Evolutionary conservation across 2,888 invertebrate species (phyloP).

Genomic region (Acronicta leporina): DNA sequence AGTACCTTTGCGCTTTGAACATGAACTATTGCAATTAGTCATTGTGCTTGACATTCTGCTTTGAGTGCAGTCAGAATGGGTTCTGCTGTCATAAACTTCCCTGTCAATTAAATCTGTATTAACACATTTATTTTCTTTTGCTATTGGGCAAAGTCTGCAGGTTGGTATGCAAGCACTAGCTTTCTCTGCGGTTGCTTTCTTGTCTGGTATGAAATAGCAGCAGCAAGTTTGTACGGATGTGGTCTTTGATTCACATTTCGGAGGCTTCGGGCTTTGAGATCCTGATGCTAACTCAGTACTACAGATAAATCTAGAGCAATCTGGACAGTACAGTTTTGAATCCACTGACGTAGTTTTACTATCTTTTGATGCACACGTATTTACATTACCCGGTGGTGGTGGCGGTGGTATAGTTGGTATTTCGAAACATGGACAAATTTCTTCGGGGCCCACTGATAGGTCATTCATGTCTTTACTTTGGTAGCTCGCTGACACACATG

Average conservation of each 20-base stretch:
- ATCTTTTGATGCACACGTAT: neutral
- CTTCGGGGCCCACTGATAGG: slow-evolving; percentile 1
- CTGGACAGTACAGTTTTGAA: neutral
- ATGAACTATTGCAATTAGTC: neutral
- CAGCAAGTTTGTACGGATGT: slow-evolving; percentile 7
- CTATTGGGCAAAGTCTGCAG: neutral
- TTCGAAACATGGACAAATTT: slow-evolving; percentile 8
- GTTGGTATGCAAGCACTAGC: slow-evolving; percentile 4
- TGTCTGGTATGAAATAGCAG: neutral
- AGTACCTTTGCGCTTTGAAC: slow-evolving; percentile 4
- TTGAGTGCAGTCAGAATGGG: neutral
- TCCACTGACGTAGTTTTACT: slow-evolving; percentile 2
- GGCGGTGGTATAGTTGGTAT: slow-evolving; percentile 13
- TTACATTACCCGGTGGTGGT: neutral
- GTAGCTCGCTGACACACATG: slow-evolving; percentile 32
- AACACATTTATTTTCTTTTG: neutral
- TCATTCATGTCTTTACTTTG: slow-evolving; percentile 2
- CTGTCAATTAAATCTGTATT: neutral
- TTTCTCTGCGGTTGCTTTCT: neutral
- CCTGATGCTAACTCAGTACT: slow-evolving; percentile 3
- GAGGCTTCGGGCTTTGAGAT: neutral
- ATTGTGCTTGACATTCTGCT: neutral
- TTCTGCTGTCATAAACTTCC: neutral
- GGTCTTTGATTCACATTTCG: neutral
- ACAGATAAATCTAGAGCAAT: neutral